These are phyloP conservation scores for Propithecus perrieri DNA, from an alignment of 2,797 vertebrate genomes.

Conservation along the genomic window DNA sequence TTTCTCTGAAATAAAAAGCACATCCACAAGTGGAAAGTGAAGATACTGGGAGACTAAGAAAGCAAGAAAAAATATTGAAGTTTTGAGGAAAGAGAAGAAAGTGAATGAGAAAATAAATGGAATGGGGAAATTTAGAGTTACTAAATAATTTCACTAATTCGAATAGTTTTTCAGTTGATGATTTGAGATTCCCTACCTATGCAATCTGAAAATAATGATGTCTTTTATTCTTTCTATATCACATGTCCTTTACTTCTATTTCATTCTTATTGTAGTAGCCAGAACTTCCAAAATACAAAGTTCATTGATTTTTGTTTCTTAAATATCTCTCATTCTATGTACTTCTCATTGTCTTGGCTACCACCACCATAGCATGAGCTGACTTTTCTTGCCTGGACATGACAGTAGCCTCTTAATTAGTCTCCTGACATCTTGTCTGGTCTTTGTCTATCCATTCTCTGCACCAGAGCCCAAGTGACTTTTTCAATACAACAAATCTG, in stretches of 20 bases:
- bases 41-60: not conserved
- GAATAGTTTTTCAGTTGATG: not conserved
- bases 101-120: not conserved
- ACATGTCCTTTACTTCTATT: not conserved
- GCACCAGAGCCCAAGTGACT: not conserved
- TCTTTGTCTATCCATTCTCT: not conserved
- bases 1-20: not conserved
- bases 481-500: not conserved
- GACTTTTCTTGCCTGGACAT: not conserved
- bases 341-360: not conserved
- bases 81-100: not conserved
- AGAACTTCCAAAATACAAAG: not conserved
- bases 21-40: not conserved
- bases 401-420: not conserved
- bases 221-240: not conserved
- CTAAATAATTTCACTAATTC: not conserved
- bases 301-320: not conserved
- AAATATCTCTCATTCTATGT: not conserved
- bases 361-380: not conserved
- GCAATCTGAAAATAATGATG: not conserved
- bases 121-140: not conserved
- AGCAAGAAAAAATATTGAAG: not conserved
- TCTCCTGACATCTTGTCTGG: not conserved
- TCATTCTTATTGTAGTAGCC: not conserved
- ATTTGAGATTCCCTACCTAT: not conserved